phyloP scores from a whole-genome alignment of 2,888 invertebrate genomes.

The Conus canariensis region DNA sequence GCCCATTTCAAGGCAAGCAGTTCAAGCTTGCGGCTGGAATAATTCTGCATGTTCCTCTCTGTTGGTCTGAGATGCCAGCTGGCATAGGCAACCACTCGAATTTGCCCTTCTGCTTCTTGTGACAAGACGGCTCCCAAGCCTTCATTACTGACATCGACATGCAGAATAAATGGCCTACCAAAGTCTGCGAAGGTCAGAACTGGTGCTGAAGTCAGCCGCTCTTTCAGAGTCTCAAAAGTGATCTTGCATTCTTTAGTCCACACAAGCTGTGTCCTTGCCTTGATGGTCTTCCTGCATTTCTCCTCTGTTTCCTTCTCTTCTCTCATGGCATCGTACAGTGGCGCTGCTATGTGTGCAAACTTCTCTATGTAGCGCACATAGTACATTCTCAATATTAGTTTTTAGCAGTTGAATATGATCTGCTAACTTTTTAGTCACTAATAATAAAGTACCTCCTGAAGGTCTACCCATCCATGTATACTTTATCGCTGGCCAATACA shows the following conservation, averaged over 20 bases:
- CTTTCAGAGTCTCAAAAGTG: constrained; percentile 48
- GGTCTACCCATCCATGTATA: too few relatives aligned
- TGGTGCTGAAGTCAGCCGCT: constrained; percentile 49
- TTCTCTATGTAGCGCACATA: not conserved
- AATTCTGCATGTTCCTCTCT: constrained; percentile 53
- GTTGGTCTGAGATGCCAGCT: constrained; percentile 50
- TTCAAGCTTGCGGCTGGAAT: constrained; percentile 55
- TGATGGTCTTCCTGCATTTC: not conserved
- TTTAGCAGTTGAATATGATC: too few relatives aligned
- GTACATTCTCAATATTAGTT: not conserved
- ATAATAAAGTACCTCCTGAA: too few relatives aligned
- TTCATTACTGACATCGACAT: constrained; percentile 52
- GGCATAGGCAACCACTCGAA: constrained; percentile 53
- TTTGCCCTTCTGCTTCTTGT: constrained; percentile 50
- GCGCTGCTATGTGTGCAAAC: constrained; percentile 23
- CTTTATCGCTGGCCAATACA: too few relatives aligned
- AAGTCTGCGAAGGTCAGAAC: constrained; percentile 58
- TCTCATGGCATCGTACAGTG: constrained; percentile 5
- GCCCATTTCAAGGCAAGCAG: constrained; percentile 57
- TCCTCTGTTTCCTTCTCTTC: not conserved
- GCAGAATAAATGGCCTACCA: constrained; percentile 50
- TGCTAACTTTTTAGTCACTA: too few relatives aligned
- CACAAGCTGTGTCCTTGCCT: not conserved
- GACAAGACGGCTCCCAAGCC: constrained; percentile 55
- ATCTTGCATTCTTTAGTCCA: constrained; percentile 41